Base-by-base conservation (phyloP, 1,140 invertebrate genomes). In the Trichonephila clavipes region DNA sequence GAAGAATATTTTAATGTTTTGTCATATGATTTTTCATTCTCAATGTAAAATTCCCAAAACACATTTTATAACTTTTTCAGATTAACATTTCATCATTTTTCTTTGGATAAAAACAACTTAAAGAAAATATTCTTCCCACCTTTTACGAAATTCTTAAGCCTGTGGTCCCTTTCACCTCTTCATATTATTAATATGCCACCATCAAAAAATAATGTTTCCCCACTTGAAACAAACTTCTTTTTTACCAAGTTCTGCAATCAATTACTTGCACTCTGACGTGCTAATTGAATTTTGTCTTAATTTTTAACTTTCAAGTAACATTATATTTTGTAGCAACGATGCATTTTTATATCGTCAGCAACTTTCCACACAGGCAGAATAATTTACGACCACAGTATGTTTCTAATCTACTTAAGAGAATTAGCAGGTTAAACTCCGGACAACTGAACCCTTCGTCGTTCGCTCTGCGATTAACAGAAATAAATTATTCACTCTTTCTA, bases 381-480 rank as follows among this genome's bases (percentile, higher is more conserved):
- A 89, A 69, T 69, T 89, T 44, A 77, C 28, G 64, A 89, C 16
- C 28, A 61, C 62, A 51, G n/a, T n/a, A 72, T 77, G 40, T 51
- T 58, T 58, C 62, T 89, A 89, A 72, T 34, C 64, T 72, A 89
- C 88, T 89, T 69, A 58, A 40, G 40, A 89, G 62, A 77, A 72
- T 89, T 89, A 69, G 66, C 28, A 34, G 88, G 62, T 89, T 89
- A 77, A 89, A 28, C 88, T 72, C 18, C 51, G 88, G 28, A 62
- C 64, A 77, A 34, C 34, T 21, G 59, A 62, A 34, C n/a, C 85
- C 44, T n/a, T 44, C 88, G 34, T 72, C 28, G 16, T 72, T 59
- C 64, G n/a, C 51, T 90, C 62, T 62, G 82, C 58, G 72, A 90
- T 90, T 82, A 90, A 90, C 72, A 90, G 77, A 81, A 90, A 82